These are phyloP conservation scores for Spisula subtruncata DNA, from an alignment of 2,888 invertebrate genomes.

Conservation along the genomic window DNA sequence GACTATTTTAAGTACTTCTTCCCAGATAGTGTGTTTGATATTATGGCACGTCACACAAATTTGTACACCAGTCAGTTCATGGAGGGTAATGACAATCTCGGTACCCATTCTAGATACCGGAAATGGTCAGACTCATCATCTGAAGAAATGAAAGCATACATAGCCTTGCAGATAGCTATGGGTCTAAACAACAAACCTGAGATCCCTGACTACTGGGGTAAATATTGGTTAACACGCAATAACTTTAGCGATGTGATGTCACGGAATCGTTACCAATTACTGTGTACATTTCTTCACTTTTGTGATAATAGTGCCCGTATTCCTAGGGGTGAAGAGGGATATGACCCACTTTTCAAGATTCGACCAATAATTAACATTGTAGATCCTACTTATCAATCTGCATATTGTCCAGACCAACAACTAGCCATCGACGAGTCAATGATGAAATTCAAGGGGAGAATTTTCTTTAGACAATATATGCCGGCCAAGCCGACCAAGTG, in stretches of 20 bases:
- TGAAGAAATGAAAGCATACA: not conserved
- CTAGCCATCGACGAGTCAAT: not conserved
- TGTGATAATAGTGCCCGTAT: constrained; percentile 27
- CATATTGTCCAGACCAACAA: not conserved
- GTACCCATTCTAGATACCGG: not conserved
- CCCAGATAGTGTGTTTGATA: not conserved
- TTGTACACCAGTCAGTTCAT: not conserved
- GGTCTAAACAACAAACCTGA: too few species aligned
- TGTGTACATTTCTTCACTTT: constrained; percentile 43
- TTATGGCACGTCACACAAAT: not conserved
- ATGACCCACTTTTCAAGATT: constrained; percentile 30
- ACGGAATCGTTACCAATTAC: constrained; percentile 41
- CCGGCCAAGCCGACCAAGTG: constrained; percentile 38
- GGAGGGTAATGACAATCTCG: not conserved
- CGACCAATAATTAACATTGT: constrained; percentile 19
- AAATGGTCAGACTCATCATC: not conserved
- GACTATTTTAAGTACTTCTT: not conserved
- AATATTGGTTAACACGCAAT: constrained; percentile 9
- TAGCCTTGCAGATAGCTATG: too few species aligned
- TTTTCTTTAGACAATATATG: too few species aligned
- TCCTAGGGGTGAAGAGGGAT: constrained; percentile 34
- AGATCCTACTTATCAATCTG: constrained; percentile 16
- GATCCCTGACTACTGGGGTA: not conserved
- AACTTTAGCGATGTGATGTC: constrained; percentile 35
- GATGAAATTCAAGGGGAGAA: too few species aligned